These are phyloP conservation scores for Synanthedon formicaeformis DNA, from an alignment of 2,888 invertebrate genomes.

Conservation along the genomic window DNA sequence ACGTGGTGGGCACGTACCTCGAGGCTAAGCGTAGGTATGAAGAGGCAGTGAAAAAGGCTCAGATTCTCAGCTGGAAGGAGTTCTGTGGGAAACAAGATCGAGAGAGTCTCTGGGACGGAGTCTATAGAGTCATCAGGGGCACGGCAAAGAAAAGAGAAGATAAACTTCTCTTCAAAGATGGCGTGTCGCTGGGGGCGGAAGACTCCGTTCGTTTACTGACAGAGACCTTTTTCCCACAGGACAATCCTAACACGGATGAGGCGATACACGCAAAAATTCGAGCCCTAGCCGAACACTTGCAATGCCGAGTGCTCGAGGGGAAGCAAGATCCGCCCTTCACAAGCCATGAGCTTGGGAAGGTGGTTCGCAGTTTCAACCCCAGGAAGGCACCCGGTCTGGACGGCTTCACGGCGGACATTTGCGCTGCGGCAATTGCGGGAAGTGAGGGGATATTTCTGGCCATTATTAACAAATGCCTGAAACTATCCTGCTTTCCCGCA, in stretches of 20 bases:
- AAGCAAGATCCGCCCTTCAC: constrained; percentile 4
- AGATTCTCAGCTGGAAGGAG: no score
- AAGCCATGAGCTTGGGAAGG: background rate
- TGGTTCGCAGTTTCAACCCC: constrained; percentile 1
- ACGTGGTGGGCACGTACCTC: no score
- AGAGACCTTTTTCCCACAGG: constrained; percentile 1
- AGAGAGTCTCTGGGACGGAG: no score
- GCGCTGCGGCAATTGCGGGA: background rate
- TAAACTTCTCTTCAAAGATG: no score
- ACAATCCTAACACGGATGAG: background rate
- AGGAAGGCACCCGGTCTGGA: constrained; percentile 7
- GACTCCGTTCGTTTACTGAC: background rate
- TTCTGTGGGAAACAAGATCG: no score
- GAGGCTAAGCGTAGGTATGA: no score
- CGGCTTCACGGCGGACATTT: constrained; percentile 7
- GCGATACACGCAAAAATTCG: background rate
- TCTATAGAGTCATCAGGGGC: no score
- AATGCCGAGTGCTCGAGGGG: background rate
- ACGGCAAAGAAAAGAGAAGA: no score
- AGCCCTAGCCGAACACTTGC: background rate
- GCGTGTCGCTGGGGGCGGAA: no score
- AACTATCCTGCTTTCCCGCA: constrained; percentile 3
- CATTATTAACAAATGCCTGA: constrained; percentile 6
- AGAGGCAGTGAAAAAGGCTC: no score
- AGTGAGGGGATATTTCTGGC: constrained; percentile 1